phyloP scores from a whole-genome alignment of 2,113 vertebrate species.

The Aviceda subcristata region DNA sequence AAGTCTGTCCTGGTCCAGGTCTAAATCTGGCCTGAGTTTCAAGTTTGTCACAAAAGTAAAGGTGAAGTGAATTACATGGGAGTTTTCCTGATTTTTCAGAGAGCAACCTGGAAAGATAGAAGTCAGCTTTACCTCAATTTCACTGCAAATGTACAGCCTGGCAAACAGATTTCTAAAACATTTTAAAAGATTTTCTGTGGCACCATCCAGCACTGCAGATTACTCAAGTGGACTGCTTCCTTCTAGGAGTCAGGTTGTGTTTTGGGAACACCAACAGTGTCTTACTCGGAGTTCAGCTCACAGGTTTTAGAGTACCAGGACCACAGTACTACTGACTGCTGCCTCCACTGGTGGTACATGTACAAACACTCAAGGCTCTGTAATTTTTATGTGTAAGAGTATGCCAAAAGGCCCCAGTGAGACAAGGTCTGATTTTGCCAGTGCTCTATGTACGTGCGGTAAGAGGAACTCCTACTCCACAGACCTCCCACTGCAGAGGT shows the following conservation, averaged over 20 bases:
- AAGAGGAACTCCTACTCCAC: neutral
- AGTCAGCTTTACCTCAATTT: neutral
- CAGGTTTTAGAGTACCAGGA: neutral
- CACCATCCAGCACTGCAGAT: neutral
- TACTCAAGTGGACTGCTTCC: neutral
- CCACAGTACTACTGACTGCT: neutral
- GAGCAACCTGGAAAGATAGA: neutral
- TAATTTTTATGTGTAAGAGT: neutral
- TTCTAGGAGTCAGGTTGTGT: neutral
- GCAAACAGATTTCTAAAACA: neutral
- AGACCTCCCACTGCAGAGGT: neutral
- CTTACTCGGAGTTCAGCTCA: neutral
- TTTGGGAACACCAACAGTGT: neutral
- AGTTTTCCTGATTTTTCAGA: neutral
- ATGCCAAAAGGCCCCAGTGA: neutral
- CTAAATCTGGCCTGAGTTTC: neutral
- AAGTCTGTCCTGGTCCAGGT: neutral
- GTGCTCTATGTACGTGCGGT: rapidly evolving
- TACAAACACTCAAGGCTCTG: neutral
- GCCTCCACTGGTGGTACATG: neutral
- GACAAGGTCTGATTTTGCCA: neutral
- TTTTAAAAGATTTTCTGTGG: neutral
- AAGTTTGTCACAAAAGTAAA: neutral
- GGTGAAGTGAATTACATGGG: neutral
- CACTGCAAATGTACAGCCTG: neutral